Conservation (phyloP, 2,797 vertebrate genomes). For the Spinus olivaceus region DNA sequence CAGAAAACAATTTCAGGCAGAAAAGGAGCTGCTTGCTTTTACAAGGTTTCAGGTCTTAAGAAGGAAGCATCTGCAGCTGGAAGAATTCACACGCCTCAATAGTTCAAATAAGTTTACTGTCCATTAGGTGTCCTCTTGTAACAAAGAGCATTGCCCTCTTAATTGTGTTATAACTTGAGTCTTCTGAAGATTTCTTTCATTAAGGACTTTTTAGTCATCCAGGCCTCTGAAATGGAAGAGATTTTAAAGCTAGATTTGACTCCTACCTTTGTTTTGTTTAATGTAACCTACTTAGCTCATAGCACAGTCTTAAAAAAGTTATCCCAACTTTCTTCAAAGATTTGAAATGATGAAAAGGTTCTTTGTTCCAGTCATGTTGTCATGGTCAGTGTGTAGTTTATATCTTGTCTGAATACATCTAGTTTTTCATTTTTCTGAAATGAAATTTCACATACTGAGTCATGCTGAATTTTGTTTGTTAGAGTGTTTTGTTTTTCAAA, state of each 20-base stretch:
- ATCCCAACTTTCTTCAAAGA: background rate
- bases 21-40: background rate
- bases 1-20: background rate
- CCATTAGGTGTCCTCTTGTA: background rate
- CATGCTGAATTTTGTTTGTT: background rate
- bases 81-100: background rate
- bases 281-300: background rate
- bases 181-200: background rate
- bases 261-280: background rate
- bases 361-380: background rate
- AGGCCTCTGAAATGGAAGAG: background rate
- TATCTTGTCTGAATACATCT: background rate
- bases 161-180: background rate
- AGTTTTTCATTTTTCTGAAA: background rate
- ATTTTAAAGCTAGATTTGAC: background rate
- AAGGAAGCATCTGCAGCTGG: background rate
- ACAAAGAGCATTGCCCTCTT: background rate
- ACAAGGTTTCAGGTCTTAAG: background rate
- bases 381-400: background rate
- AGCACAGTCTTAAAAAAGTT: background rate
- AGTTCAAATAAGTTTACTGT: background rate
- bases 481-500: background rate
- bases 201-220: background rate
- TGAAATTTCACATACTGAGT: background rate
- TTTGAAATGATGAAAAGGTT: background rate